A percentile compares a stretch with the other conserved stretches of the same genome.
Conservation (phyloP, 2,113 vertebrate genomes). For the Rhinichthys klamathensis region DNA sequence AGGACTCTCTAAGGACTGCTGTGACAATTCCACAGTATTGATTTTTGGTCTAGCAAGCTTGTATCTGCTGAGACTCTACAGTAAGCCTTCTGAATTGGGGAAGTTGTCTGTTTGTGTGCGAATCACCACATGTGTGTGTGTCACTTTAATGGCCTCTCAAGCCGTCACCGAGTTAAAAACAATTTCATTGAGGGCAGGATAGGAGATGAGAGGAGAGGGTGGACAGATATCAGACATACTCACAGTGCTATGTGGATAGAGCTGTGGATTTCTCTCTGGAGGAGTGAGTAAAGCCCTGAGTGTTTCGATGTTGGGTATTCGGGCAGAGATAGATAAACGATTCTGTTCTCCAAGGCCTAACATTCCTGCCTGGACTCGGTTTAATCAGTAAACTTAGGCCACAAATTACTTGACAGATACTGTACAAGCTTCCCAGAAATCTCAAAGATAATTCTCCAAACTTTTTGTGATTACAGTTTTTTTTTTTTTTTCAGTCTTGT, state of each 20-base stretch:
- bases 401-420: conserved; percentile 20
- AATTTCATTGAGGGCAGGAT: conserved; percentile 2
- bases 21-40: conserved; percentile 50
- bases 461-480: background rate
- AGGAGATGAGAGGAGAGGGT: conserved; percentile 2
- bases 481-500: background rate
- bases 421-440: background rate
- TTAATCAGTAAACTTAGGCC: conserved; percentile 26
- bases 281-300: background rate
- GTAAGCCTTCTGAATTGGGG: conserved; percentile 21
- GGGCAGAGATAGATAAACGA: conserved; percentile 11
- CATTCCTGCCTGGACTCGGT: conserved; percentile 2
- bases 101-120: conserved; percentile 38
- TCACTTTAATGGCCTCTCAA: conserved; percentile 31
- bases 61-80: conserved; percentile 40
- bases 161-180: conserved; percentile 20
- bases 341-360: background rate
- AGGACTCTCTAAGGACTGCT: conserved; percentile 42
- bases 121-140: background rate
- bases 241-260: background rate
- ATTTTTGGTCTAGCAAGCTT: conserved; percentile 49
- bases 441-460: conserved; percentile 24
- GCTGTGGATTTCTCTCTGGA: conserved; percentile 25
- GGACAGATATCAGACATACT: conserved; percentile 27
- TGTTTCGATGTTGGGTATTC: background rate